Evolutionary conservation across 2,113 vertebrate species (phyloP).

Genomic region (Pelobates fuscus): DNA sequence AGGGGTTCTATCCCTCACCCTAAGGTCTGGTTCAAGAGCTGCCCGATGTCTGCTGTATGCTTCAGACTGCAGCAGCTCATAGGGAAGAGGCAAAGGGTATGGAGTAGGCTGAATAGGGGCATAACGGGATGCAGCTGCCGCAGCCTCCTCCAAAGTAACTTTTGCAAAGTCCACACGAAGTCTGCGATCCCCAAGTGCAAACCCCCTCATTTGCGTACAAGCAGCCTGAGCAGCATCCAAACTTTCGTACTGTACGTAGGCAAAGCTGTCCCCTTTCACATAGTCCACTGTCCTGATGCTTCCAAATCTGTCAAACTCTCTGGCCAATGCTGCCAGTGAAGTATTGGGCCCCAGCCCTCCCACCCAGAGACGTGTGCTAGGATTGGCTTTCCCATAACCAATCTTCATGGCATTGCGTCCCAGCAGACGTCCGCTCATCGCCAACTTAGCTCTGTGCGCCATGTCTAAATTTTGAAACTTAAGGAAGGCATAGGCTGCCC

Average conservation of each 20-base stretch:
- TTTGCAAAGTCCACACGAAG: conserved; percentile 91
- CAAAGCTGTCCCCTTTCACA: conserved; percentile 93
- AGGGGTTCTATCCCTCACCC: conserved; percentile 83
- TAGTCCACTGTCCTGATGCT: conserved; percentile 97
- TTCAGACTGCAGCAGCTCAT: conserved; percentile 79
- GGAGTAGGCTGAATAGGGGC: conserved; percentile 82
- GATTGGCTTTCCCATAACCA: conserved; percentile 94
- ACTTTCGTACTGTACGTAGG: conserved; percentile 96
- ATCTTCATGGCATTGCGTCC: conserved; percentile 95
- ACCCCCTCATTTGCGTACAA: conserved; percentile 95
- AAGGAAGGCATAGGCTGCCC: conserved; percentile 92
- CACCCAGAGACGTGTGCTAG: conserved; percentile 95
- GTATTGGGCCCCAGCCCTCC: conserved; percentile 89
- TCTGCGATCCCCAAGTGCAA: conserved; percentile 85
- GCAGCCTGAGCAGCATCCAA: conserved; percentile 93
- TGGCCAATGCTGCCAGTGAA: conserved; percentile 86
- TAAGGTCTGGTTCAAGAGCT: conserved; percentile 87
- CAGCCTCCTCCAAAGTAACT: conserved; percentile 83
- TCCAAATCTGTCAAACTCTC: conserved; percentile 96
- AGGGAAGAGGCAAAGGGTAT: conserved; percentile 77
- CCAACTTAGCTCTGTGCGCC: conserved; percentile 94
- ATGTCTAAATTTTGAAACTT: conserved; percentile 98
- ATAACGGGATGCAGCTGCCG: conserved; percentile 56
- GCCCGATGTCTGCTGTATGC: conserved; percentile 83
- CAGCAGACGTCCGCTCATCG: conserved; percentile 92